phyloP scores from a whole-genome alignment of 2,113 vertebrate species.

The Cyprinodon variegatus region DNA sequence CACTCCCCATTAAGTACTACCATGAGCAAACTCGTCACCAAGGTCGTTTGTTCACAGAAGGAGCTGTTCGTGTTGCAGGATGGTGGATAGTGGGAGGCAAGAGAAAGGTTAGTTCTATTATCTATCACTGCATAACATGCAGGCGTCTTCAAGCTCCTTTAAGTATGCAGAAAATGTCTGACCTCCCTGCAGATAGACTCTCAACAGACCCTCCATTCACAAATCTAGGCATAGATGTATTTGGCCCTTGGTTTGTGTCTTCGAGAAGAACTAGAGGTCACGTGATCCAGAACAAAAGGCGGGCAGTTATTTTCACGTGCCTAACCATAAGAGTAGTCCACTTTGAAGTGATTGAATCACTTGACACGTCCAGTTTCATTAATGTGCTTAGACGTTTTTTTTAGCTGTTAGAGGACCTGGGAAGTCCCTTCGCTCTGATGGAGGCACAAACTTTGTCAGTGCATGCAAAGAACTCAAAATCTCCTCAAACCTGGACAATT shows the following conservation, averaged over 20 bases:
- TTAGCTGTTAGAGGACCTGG: not conserved
- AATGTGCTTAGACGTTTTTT: not conserved
- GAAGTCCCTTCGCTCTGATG: not conserved
- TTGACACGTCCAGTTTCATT: not conserved
- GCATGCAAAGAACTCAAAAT: not conserved
- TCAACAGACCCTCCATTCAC: not conserved
- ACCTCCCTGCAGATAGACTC: not conserved
- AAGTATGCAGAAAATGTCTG: not conserved
- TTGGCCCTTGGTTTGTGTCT: not conserved
- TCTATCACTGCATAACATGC: not conserved
- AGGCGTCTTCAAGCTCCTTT: not conserved
- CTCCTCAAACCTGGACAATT: not conserved
- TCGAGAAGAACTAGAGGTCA: not conserved
- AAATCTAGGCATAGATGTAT: not conserved
- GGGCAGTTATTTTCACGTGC: not conserved
- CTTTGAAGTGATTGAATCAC: not conserved
- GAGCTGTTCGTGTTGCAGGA: not conserved
- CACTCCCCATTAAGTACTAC: not conserved
- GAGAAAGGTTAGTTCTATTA: not conserved
- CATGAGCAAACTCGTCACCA: not conserved
- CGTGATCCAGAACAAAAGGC: rapidly evolving
- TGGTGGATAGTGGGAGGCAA: constrained; percentile 3
- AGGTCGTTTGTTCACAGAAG: not conserved
- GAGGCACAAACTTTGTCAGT: not conserved
- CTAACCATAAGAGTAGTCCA: not conserved